phyloP scores from a whole-genome alignment of 2,888 invertebrate species.

The Nephrotoma appendiculata region DNA sequence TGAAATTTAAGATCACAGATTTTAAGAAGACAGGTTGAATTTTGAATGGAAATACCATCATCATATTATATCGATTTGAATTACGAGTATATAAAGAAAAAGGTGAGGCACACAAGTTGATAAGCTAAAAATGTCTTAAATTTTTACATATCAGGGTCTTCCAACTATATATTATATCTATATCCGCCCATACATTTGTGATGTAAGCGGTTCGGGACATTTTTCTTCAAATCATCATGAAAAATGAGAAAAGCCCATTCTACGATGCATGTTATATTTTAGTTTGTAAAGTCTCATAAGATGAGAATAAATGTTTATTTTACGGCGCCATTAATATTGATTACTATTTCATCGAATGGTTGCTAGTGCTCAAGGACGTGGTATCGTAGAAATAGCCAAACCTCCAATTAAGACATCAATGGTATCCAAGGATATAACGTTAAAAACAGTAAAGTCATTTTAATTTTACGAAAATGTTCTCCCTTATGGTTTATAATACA shows the following conservation, averaged over 20 bases:
- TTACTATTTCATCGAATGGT: neutral
- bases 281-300: neutral
- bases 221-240: neutral
- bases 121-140: neutral
- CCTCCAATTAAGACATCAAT: neutral
- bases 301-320: neutral
- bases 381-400: neutral
- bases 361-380: neutral
- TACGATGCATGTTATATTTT: neutral
- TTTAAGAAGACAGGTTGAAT: neutral
- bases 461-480: neutral
- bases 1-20: neutral
- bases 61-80: neutral
- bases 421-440: neutral
- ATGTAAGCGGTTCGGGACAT: neutral
- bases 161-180: neutral
- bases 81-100: neutral
- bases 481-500: neutral
- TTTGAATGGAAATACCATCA: neutral
- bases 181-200: no score
- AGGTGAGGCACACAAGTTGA: neutral
- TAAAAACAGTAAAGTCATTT: neutral
- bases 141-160: neutral
- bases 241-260: neutral
- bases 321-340: neutral